Evolutionary conservation across 2,113 vertebrate species (phyloP).

Genomic region (Megaceryle torquata): DNA sequence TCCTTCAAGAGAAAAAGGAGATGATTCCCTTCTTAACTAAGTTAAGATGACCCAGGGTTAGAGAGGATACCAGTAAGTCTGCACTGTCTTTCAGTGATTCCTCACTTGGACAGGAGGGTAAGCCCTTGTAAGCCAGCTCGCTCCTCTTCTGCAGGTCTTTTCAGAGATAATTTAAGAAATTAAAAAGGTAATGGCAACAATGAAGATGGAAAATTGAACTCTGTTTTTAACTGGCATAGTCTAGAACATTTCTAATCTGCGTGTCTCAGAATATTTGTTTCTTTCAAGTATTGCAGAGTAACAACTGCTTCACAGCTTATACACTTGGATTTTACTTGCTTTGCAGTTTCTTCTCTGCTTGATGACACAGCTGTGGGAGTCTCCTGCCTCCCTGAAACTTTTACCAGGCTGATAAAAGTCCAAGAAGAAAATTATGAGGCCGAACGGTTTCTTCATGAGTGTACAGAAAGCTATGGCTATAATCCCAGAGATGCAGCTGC

Average conservation of each 20-base stretch:
- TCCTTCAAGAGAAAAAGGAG: neutral
- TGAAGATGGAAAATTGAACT: neutral
- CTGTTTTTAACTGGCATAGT: neutral
- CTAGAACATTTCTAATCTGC: neutral
- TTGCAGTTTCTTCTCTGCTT: constrained; percentile 67
- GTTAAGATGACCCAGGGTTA: neutral
- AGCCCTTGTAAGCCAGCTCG: neutral
- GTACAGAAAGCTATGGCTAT: constrained; percentile 66
- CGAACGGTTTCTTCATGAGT: constrained; percentile 51
- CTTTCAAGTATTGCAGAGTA: neutral
- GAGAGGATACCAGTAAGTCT: neutral
- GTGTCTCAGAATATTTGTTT: neutral
- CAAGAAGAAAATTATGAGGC: constrained; percentile 20
- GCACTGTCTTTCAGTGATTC: neutral
- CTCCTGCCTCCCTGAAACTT: constrained; percentile 76
- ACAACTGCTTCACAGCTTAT: neutral
- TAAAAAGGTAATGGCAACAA: neutral
- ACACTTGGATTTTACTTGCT: neutral
- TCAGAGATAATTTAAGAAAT: neutral
- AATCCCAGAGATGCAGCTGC: constrained; percentile 69
- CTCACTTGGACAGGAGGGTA: neutral
- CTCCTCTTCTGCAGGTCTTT: neutral
- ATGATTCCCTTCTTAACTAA: neutral
- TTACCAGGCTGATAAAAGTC: constrained; percentile 72
- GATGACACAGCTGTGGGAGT: constrained; percentile 62